Evolutionary conservation across 2,113 vertebrate species (phyloP).

Genomic region (Phainopepla nitens): DNA sequence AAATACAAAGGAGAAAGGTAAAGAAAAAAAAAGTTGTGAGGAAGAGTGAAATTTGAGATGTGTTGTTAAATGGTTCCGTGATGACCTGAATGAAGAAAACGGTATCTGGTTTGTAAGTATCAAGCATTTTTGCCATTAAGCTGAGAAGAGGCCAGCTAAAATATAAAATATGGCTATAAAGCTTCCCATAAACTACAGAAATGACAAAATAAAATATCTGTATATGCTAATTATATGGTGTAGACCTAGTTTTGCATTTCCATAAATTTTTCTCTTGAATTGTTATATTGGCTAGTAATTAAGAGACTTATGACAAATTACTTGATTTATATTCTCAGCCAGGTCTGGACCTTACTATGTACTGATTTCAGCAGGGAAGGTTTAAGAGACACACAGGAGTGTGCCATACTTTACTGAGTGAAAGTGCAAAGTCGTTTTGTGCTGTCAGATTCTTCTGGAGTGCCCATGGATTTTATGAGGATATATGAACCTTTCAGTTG

Average conservation of each 20-base stretch:
- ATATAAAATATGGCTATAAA: neutral
- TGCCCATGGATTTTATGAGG: neutral
- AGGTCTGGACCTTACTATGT: neutral
- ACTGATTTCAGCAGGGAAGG: neutral
- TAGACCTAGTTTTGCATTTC: conserved; percentile 11
- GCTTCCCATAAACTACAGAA: neutral
- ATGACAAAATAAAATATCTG: neutral
- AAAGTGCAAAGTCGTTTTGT: neutral
- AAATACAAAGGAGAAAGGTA: neutral
- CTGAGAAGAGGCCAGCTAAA: neutral
- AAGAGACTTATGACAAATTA: conserved; percentile 8
- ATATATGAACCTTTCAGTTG: neutral
- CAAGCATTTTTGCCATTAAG: neutral
- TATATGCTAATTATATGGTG: neutral
- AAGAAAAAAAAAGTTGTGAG: neutral
- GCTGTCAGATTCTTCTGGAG: neutral
- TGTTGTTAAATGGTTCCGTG: neutral
- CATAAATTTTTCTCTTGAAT: neutral
- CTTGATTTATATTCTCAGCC: neutral
- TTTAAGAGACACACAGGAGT: neutral
- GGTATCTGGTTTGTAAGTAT: neutral
- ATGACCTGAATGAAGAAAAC: neutral
- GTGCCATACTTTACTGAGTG: neutral
- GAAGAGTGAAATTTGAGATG: neutral
- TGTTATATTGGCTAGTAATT: neutral